A percentile compares a stretch with the other conserved stretches of the same genome.
Conservation (phyloP, 1,140 invertebrate species). For the Atta colombica region DNA sequence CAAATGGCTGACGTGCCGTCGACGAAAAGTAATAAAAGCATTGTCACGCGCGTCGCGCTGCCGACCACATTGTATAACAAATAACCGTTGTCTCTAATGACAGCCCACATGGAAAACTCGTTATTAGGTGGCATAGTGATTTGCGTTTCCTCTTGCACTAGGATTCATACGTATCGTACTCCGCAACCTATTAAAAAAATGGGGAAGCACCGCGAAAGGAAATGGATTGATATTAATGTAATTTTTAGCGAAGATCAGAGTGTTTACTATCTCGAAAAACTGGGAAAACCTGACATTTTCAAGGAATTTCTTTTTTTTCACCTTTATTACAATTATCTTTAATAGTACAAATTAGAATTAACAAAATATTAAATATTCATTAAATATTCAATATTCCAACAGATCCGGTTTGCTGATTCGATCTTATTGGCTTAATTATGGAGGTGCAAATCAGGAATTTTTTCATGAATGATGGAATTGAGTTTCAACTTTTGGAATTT, state of each 20-base stretch:
- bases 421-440: too few relatives aligned
- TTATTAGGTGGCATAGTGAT: slow-evolving; percentile 45
- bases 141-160: slow-evolving; percentile 20
- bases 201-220: neutral
- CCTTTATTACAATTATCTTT: too few relatives aligned
- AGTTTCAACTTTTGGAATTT: too few relatives aligned
- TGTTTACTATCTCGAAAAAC: too few relatives aligned
- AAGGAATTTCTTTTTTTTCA: too few relatives aligned
- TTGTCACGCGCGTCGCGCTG: slow-evolving; percentile 25
- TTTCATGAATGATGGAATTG: too few relatives aligned
- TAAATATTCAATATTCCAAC: too few relatives aligned
- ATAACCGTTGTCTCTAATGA: slow-evolving; percentile 53
- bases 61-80: slow-evolving; percentile 55
- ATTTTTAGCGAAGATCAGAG: neutral
- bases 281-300: too few relatives aligned
- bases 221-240: neutral
- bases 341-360: too few relatives aligned
- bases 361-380: too few relatives aligned
- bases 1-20: slow-evolving; percentile 25
- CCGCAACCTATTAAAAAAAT: neutral
- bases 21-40: slow-evolving; percentile 59
- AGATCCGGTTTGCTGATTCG: too few relatives aligned
- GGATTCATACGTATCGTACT: neutral
- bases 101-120: slow-evolving; percentile 48
- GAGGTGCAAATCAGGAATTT: too few relatives aligned